These are phyloP conservation scores for Siphamia tubifer DNA, from an alignment of 2,113 vertebrate species.

Conservation along the genomic window DNA sequence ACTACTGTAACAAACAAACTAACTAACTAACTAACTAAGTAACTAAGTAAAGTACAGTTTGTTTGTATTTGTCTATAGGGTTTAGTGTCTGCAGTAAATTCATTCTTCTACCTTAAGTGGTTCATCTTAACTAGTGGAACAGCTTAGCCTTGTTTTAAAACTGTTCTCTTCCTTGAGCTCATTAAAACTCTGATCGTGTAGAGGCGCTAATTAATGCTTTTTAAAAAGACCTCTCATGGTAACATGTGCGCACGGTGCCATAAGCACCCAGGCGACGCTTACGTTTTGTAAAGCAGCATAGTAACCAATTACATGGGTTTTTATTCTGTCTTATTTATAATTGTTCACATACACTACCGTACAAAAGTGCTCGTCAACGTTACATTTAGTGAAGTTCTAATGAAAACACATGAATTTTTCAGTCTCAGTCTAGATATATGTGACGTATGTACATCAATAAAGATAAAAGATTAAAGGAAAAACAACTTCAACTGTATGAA, in stretches of 20 bases:
- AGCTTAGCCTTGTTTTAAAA: slow-evolving; percentile 44
- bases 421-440: too few relatives aligned
- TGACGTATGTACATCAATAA: too few relatives aligned
- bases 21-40: too few relatives aligned
- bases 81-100: slow-evolving; percentile 7
- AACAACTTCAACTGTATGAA: too few relatives aligned
- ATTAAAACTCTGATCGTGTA: slow-evolving; percentile 22
- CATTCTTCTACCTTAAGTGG: slow-evolving; percentile 8
- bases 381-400: too few relatives aligned
- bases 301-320: neutral
- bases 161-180: slow-evolving; percentile 15
- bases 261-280: neutral
- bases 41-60: slow-evolving; percentile 12
- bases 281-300: neutral
- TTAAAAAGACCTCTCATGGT: neutral
- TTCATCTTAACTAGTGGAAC: slow-evolving; percentile 27
- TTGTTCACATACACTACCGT: too few relatives aligned
- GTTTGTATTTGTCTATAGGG: neutral
- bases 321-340: too few relatives aligned
- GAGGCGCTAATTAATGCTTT: slow-evolving; percentile 2
- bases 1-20: too few relatives aligned
- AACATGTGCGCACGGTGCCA: neutral
- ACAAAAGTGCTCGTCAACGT: too few relatives aligned
- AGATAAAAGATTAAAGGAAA: too few relatives aligned
- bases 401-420: too few relatives aligned